These are phyloP conservation scores for Mamestra configurata DNA, from an alignment of 1,140 invertebrate genomes.

Conservation along the genomic window DNA sequence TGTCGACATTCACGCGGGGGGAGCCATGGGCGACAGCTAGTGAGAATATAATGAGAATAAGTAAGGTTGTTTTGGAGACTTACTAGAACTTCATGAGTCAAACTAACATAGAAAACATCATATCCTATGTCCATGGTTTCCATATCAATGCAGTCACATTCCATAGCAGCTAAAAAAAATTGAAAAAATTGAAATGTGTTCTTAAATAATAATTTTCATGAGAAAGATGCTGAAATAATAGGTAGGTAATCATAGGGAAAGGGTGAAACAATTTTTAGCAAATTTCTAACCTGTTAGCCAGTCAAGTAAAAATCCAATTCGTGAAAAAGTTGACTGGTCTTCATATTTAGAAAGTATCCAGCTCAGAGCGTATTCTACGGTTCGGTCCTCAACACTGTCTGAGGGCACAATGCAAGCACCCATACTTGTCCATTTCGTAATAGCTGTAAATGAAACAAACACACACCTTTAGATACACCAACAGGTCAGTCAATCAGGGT, in stretches of 20 bases:
- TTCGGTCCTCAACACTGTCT: slow-evolving; percentile 71
- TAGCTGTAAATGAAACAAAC: slow-evolving; percentile 67
- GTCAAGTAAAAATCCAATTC: slow-evolving; percentile 77
- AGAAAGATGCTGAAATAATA: too few relatives aligned
- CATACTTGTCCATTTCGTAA: slow-evolving; percentile 82
- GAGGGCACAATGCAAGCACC: slow-evolving; percentile 80
- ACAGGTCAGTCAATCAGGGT: too few relatives aligned
- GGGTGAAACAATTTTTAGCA: too few relatives aligned
- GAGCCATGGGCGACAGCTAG: too few relatives aligned
- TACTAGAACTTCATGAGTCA: slow-evolving; percentile 80
- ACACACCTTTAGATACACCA: not conserved
- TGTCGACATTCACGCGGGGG: too few relatives aligned
- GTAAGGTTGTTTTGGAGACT: slow-evolving; percentile 55
- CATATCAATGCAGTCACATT: slow-evolving; percentile 77
- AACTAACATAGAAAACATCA: slow-evolving; percentile 81
- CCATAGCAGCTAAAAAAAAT: slow-evolving; percentile 80
- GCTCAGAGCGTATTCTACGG: slow-evolving; percentile 76
- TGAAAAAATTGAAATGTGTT: too few relatives aligned
- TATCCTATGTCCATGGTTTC: slow-evolving; percentile 79
- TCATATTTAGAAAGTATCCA: slow-evolving; percentile 81
- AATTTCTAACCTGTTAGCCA: slow-evolving; percentile 86
- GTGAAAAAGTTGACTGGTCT: slow-evolving; percentile 68
- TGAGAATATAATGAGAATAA: too few relatives aligned
- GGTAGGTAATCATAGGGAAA: too few relatives aligned
- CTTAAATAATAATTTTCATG: too few relatives aligned